Percentiles rank a stretch among this genome's conserved stretches.
Evolutionary conservation across 2,797 vertebrate species (phyloP).

Genomic region (Orestias chungarensis): DNA sequence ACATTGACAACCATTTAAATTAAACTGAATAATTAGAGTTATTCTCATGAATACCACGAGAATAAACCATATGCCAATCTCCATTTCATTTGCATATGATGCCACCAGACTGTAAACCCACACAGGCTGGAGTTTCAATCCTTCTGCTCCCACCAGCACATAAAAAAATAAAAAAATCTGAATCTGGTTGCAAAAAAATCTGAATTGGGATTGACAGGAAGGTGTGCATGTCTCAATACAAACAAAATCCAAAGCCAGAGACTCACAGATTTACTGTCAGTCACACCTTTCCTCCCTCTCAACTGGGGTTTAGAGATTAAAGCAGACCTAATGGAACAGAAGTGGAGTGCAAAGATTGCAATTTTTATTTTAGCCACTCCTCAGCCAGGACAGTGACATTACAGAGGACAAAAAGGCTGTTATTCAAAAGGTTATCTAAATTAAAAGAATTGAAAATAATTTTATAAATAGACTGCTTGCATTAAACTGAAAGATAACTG

Average conservation of each 20-base stretch:
- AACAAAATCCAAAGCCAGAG: background rate
- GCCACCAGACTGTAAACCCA: constrained; percentile 18
- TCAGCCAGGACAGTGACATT: constrained; percentile 20
- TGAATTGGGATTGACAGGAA: background rate
- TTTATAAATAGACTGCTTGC: background rate
- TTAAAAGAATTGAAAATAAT: background rate
- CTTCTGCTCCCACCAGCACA: background rate
- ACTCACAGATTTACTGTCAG: background rate
- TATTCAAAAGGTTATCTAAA: background rate
- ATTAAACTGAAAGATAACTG: constrained; percentile 2
- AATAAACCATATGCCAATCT: constrained; percentile 22
- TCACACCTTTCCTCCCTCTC: constrained; percentile 4
- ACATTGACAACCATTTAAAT: constrained; percentile 5
- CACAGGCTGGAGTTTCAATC: background rate
- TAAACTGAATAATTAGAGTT: constrained; percentile 15
- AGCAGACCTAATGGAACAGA: constrained; percentile 38
- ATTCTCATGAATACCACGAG: constrained; percentile 32
- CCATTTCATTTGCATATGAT: constrained; percentile 33
- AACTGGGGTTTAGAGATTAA: constrained; percentile 49
- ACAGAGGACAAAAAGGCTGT: constrained; percentile 16
- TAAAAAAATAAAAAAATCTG: constrained; percentile 5
- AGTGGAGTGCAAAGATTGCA: constrained; percentile 15
- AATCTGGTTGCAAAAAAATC: background rate
- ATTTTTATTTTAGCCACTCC: constrained; percentile 11
- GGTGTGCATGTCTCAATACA: background rate